Percentiles rank a stretch among this genome's conserved stretches.
These are phyloP conservation scores for Flabesymbios commensalis DNA, from an alignment of 2,888 invertebrate genomes.

Conservation along the genomic window DNA sequence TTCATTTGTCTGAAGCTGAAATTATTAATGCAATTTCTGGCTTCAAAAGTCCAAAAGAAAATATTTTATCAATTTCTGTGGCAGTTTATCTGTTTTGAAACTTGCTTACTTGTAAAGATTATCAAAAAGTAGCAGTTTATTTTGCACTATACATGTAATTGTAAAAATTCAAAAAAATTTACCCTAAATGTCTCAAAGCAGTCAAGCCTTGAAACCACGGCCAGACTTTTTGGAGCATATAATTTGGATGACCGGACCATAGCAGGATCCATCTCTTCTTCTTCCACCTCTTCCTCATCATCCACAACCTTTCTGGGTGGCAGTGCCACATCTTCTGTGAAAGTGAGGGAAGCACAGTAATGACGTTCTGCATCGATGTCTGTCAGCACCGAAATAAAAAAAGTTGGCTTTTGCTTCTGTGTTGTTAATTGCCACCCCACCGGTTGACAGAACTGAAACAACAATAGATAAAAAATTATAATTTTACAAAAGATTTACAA, in stretches of 20 bases:
- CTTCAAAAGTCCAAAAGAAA: too few relatives aligned
- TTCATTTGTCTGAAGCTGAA: too few relatives aligned
- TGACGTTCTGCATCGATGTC: constrained; percentile 96
- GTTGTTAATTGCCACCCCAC: constrained; percentile 89
- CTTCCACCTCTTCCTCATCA: constrained; percentile 80
- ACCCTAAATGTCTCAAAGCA: constrained; percentile 96
- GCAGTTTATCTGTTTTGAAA: too few relatives aligned
- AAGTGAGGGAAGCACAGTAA: constrained; percentile 95
- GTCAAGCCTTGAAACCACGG: constrained; percentile 90
- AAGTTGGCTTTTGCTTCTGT: constrained; percentile 89
- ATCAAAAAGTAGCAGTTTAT: too few relatives aligned
- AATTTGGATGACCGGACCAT: constrained; percentile 60
- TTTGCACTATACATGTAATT: too few relatives aligned
- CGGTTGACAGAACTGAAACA: constrained; percentile 93
- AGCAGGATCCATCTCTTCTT: constrained; percentile 38
- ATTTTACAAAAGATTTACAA: not conserved
- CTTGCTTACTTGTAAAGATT: too few relatives aligned
- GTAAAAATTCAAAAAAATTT: too few relatives aligned
- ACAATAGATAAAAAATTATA: not conserved
- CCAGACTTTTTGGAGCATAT: constrained; percentile 97
- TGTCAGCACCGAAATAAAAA: constrained; percentile 94
- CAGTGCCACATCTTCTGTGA: constrained; percentile 83
- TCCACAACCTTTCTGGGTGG: constrained; percentile 90
- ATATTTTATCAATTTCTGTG: too few relatives aligned
- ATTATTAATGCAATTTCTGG: too few relatives aligned